Evolutionary conservation across 2,888 invertebrate species (phyloP), one percentile per base, ranked within the genome.

Genomic region (Allacma fusca): DNA sequence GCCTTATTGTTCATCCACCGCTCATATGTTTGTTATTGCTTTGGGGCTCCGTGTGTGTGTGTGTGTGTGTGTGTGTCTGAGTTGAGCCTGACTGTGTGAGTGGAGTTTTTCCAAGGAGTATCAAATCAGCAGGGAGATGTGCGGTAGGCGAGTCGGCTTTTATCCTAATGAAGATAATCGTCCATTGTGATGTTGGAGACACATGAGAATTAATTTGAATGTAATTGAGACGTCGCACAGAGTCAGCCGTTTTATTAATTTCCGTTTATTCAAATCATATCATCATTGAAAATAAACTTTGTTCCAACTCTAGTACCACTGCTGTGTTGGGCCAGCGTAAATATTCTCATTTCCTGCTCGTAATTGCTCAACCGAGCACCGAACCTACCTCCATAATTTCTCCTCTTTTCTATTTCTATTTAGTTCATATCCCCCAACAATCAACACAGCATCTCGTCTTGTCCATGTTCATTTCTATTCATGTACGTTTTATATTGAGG

Each of bases 301-400:
- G 50, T 50, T 13, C 50, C 16, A n/a, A 50, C 57, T 57, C 57
- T 57, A 67, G 23, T 19, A 70, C 28, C 9, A 43, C 65, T 40
- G 12, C 64, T 34, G 40, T 67, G 67, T 68, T 59, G 26, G 74
- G 78, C 65, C 50, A 77, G 78, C 67, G 68, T 78, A 78, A 78
- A 78, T 80, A 77, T 78, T 80, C 77, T 79, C 80, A 80, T 80
- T 80, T 80, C 80, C 80, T 80, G 57, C 75, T 50, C 40, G 65
- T 78, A 78, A 78, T 77, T 80, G 57, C 50, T 75, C 65, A 44
- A 28, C 57, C 40, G 9, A 34, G 1, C 43, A 21, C 57, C 40
- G 24, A 34, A 13, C 43, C 23, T 21, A 69, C 62, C 13, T 23
- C 40, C 62, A 73, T 13, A 73, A 28, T 24, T 26, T 62, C 4